Evolutionary conservation across 2,888 invertebrate genomes (phyloP), one percentile per base, ranked within the genome.

Genomic region (Sarcophaga variegata): DNA sequence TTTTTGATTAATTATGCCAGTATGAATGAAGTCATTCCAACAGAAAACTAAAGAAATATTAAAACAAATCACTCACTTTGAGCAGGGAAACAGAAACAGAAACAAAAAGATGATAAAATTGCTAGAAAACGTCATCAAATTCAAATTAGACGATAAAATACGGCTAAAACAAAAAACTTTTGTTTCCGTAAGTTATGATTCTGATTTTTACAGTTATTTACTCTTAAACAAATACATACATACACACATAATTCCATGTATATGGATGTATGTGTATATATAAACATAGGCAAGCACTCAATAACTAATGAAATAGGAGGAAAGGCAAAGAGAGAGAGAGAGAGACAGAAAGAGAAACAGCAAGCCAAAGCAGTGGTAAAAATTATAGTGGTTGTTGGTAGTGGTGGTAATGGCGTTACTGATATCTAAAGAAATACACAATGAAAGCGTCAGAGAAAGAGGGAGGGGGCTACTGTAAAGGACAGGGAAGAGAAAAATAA

Each of bases 91-190:
- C 0, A 8, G 22, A 59, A 14, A 47, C 20, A 4, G 69, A 22
- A 60, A 37, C 11, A 14, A 71, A 47, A 49, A 54, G 1, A 45
- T 20, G 49, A 72, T 66, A n/a, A n/a, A 63, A 75, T 64, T 74
- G 20, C 54, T 74, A 62, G 64, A 20, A 54, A 76, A 75, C 71
- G 71, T 85, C 81, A 85, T 76, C 76, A 71, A 80, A 85, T 72
- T 20, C 45, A 81, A 81, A 81, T 77, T 20, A 72, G 67, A 63
- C 59, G 81, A 45, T 3, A 66, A 60, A 49, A 62, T 69, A 62
- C 4, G 12, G 12, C 17, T 62, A n/a, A 69, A 70, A 59, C 3
- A 22, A 47, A 22, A 22, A 67, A 72, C 11, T 54, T 75, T 70
- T 63, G 10, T 62, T 62, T 22, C 54, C 14, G 54, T 54, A 54